Conservation (phyloP, 2,113 vertebrate genomes). For the Poeciliopsis retropinna region DNA sequence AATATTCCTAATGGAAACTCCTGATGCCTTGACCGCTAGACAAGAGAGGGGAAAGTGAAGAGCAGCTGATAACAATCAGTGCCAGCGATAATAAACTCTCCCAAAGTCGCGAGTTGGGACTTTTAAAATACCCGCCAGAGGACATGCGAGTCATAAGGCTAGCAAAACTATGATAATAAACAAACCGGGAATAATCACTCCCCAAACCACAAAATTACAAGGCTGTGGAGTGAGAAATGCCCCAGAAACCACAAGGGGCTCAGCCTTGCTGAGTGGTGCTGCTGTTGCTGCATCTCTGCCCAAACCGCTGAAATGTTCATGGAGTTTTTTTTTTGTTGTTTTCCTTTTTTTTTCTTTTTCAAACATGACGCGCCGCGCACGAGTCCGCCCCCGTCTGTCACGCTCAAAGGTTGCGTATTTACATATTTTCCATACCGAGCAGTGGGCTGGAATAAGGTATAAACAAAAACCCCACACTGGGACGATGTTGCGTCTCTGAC, state of each 20-base stretch:
- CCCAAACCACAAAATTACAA: conserved; percentile 69
- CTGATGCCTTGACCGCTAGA: conserved; percentile 8
- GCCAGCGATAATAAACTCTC: conserved; percentile 46
- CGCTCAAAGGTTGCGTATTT: neutral
- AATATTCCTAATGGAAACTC: conserved; percentile 9
- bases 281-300: conserved; percentile 41
- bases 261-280: conserved; percentile 42
- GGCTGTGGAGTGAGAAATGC: conserved; percentile 62
- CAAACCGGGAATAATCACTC: conserved; percentile 64
- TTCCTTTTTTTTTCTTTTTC: no score
- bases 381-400: conserved; percentile 11
- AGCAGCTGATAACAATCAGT: conserved; percentile 43
- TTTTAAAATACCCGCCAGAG: conserved; percentile 55
- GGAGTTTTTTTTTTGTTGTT: conserved; percentile 18
- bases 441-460: neutral
- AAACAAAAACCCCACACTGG: conserved; percentile 7
- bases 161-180: conserved; percentile 70
- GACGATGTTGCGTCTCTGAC: conserved; percentile 1
- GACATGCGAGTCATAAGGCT: conserved; percentile 46
- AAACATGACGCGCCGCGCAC: conserved; percentile 8
- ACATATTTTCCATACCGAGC: neutral
- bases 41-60: conserved; percentile 23
- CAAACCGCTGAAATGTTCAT: conserved; percentile 31
- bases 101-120: conserved; percentile 38
- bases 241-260: conserved; percentile 63